Percentiles rank a stretch among this genome's conserved stretches.
phyloP scores from a whole-genome alignment of 2,797 vertebrate genomes.

The Apogon hyalosoma region DNA sequence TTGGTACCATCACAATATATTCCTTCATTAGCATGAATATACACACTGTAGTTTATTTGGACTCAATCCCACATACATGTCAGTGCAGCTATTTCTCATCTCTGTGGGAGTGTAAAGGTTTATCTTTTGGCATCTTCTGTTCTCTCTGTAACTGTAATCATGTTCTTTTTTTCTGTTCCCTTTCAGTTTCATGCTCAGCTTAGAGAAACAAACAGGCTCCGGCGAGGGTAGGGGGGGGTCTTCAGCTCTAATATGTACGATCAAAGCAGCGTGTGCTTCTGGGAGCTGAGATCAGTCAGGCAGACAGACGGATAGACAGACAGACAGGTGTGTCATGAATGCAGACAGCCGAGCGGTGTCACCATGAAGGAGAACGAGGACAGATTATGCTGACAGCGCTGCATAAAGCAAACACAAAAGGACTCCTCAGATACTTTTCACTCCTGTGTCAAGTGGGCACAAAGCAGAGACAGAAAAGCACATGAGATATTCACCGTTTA shows the following conservation, averaged over 20 bases:
- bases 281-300: constrained; percentile 30
- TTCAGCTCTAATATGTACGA: constrained; percentile 35
- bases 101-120: constrained; percentile 19
- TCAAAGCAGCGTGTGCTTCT: constrained; percentile 40
- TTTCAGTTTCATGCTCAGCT: constrained; percentile 30
- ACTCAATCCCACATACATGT: not conserved
- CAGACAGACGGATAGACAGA: constrained; percentile 19
- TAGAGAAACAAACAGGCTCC: constrained; percentile 44
- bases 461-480: not conserved
- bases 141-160: constrained; percentile 27
- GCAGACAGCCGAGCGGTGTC: constrained; percentile 20
- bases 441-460: not conserved
- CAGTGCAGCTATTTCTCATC: not conserved
- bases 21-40: not conserved
- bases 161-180: constrained; percentile 21
- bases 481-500: too few relatives aligned
- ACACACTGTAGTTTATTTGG: not conserved
- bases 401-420: not conserved
- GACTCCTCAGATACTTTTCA: not conserved
- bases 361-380: constrained; percentile 5
- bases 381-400: constrained; percentile 7
- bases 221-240: not conserved
- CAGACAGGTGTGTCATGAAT: constrained; percentile 15
- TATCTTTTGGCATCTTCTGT: constrained; percentile 18
- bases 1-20: not conserved